Evolutionary conservation across 2,797 vertebrate species (phyloP).

Genomic region (Ctenopoma multispine): DNA sequence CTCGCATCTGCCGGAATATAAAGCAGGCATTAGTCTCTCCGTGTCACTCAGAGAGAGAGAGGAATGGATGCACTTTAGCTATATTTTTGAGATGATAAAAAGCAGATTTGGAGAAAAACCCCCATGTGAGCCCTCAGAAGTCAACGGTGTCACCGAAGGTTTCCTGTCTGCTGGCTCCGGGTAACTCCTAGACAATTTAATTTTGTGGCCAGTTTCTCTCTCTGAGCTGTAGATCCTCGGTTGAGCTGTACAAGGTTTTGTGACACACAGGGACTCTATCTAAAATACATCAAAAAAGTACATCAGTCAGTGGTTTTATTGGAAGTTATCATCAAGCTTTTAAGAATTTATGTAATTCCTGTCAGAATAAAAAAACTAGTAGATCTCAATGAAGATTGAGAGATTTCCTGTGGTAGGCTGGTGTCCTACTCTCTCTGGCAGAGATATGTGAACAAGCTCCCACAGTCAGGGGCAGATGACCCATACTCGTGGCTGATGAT

Average conservation of each 20-base stretch:
- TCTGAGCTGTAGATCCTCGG: background rate
- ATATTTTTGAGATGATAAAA: background rate
- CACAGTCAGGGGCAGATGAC: too few species aligned
- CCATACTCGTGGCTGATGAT: too few species aligned
- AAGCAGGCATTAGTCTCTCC: background rate
- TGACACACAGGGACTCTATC: background rate
- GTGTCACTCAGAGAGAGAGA: background rate
- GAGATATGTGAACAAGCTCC: too few species aligned
- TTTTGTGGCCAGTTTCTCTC: background rate
- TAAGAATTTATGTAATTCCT: conserved; percentile 15
- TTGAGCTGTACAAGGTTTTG: background rate
- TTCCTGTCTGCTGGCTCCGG: background rate
- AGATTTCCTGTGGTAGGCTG: too few species aligned
- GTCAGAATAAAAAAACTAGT: background rate
- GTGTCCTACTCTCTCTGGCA: too few species aligned
- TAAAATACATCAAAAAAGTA: background rate
- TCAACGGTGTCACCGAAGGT: background rate
- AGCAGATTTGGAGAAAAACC: background rate
- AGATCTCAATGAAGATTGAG: too few species aligned
- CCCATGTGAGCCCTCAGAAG: background rate
- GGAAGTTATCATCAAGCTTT: conserved; percentile 14
- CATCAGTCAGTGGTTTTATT: background rate
- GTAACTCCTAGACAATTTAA: background rate
- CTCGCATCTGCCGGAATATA: background rate
- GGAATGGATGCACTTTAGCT: background rate